Base-by-base conservation (phyloP, 2,888 invertebrate genomes). In the Nowickia ferox region DNA sequence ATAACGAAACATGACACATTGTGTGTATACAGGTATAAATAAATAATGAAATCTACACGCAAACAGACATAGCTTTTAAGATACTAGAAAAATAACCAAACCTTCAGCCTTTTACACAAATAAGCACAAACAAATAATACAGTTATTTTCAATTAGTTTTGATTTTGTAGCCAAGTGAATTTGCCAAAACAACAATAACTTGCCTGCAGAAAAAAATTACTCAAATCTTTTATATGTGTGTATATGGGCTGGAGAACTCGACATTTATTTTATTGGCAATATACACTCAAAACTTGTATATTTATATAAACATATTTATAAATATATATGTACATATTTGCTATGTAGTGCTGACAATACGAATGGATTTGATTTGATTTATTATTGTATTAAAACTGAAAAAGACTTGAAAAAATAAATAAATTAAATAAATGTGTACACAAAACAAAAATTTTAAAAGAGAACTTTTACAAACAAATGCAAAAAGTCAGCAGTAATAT, bases 301-400 rank as follows among this genome's bases (percentile, higher is more conserved):
- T 15, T 19, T 11, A 44, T 10, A 22, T 6, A n/a, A n/a, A 59
- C n/a, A 22, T 30, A 30, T 30, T 30, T 19, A 6, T n/a, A 38
- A 17, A 66, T 9, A n/a, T 5, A 46, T 1, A 11, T 30, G 44
- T 42, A 42, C 11, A 55, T 55, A 65, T 72, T 68, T 44, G 63
- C 19, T 74, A 75, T 40, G 66, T 51, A 88, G 89, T 90, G 89
- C 90, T 91, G 91, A 90, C 91, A 90, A 90, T 90, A 91, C 89
- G 89, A 91, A 90, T 91, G 91, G 91, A 90, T 91, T 89, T 90
- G 87, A 90, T 89, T 90, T 90, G 90, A 90, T 90, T 90, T 90
- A 90, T 91, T 90, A 90, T 89, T 88, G 91, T 90, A 91, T 91
- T 91, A 91, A 91, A 88, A 86, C 65, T 80, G 57, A 19, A 79